A percentile compares a stretch with the other conserved stretches of the same genome.
Evolutionary conservation across 2,113 vertebrate genomes (phyloP).

Genomic region (Cricetomys ansorgei): DNA sequence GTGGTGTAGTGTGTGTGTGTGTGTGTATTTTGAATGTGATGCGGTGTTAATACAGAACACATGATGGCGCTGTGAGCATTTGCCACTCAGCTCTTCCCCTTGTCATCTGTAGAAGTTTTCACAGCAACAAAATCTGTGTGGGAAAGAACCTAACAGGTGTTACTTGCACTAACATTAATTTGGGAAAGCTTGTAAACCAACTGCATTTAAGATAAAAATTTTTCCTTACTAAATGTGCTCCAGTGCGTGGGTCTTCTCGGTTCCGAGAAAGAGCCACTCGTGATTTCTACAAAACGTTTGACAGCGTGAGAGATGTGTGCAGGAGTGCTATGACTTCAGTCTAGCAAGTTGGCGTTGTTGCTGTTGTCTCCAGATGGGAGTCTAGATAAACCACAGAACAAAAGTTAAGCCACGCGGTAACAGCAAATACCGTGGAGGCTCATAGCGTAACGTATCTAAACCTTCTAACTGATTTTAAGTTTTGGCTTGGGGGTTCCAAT

Average conservation of each 20-base stretch:
- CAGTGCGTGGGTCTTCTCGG: neutral
- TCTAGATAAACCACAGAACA: neutral
- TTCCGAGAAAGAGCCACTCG: neutral
- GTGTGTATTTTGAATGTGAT: neutral
- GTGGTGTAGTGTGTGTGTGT: too few relatives aligned
- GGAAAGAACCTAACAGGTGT: neutral
- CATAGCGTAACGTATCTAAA: neutral
- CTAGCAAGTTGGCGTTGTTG: neutral
- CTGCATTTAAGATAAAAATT: neutral
- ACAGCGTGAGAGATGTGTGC: too few relatives aligned
- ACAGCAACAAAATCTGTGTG: neutral
- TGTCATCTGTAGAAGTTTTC: neutral
- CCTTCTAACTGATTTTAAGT: neutral
- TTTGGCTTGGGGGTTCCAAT: neutral
- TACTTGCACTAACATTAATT: neutral
- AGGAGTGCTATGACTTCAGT: neutral
- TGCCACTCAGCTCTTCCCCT: neutral
- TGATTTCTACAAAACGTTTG: neutral
- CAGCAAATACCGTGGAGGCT: neutral
- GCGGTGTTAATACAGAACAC: neutral
- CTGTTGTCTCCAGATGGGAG: neutral
- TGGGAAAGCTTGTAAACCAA: neutral
- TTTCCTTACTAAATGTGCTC: neutral
- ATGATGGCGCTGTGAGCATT: neutral
- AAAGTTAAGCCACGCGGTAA: neutral